Evolutionary conservation across 2,888 invertebrate species (phyloP), one percentile per base, ranked within the genome.

Genomic region (Sminthurinus aureus): DNA sequence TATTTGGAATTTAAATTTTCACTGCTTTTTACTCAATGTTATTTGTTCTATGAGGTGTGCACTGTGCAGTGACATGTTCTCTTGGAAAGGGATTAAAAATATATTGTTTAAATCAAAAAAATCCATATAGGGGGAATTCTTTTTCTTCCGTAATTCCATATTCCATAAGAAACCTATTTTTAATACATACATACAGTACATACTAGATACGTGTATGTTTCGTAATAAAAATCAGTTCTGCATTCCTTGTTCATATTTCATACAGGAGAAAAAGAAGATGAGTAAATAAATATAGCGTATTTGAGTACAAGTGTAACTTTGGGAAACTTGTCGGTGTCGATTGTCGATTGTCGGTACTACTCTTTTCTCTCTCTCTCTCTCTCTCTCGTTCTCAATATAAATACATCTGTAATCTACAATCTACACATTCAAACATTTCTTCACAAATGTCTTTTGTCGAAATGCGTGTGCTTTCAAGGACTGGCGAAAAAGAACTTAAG

Each of bases 401-500:
- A 67, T 20, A 67, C 22, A 15, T 20, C 67, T n/a, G 20, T 11
- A 20, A n/a, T 75, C 15, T 73, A 13, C 0, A 71, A 38, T 38
- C 38, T 38, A 24, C 24, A 71, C 15, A 73, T 38, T 73, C 73
- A 73, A 15, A 69, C 24, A 79, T 20, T 79, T 67, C 67, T 67
- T 79, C 69, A 79, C 38, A 69, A 79, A 79, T 69, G 69, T 50
- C 79, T 69, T 79, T 79, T 51, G 79, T 79, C 20, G 64, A 24
- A 22, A 52, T 24, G 58, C 67, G 50, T 79, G 69, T 50, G 67
- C 79, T 79, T 67, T 79, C 66, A 79, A 67, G 26, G n/a, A 64
- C 18, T 67, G 67, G 66, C 38, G 67, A 52, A 38, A 69, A 79
- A 69, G 79, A 79, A 79, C 69, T 79, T 79, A 79, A 79, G 79